Conservation (phyloP, 1,140 invertebrate species). For the Arion vulgaris region DNA sequence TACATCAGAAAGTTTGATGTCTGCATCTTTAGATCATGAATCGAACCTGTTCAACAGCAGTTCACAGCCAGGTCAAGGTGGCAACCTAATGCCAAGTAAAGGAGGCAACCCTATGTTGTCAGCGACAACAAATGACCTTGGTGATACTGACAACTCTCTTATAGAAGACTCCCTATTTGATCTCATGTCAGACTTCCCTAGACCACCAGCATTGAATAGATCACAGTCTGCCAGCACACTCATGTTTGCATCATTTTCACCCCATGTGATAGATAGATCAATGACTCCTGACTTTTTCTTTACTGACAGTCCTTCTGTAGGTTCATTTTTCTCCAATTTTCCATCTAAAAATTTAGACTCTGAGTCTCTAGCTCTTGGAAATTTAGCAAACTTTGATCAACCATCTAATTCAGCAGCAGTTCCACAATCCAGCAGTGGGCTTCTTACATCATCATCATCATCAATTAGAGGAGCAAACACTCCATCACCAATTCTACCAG, state of each 20-base stretch:
- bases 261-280: conserved; percentile 35
- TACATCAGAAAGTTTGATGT: not conserved
- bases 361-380: conserved; percentile 27
- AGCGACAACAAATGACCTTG: conserved; percentile 21
- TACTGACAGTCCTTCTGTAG: conserved; percentile 33
- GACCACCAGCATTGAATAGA: conserved; percentile 27
- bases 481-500: conserved; percentile 18
- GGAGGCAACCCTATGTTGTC: conserved; percentile 35
- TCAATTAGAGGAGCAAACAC: conserved; percentile 5
- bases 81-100: too few relatives aligned
- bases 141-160: conserved; percentile 27
- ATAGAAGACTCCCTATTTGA: conserved; percentile 34
- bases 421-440: not conserved
- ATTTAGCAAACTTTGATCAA: not conserved
- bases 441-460: not conserved
- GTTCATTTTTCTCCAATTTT: conserved; percentile 28
- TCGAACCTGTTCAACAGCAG: not conserved
- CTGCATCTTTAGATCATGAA: conserved; percentile 7
- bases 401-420: not conserved
- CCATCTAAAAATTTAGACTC: conserved; percentile 21
- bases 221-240: conserved; percentile 39
- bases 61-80: not conserved
- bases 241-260: conserved; percentile 39
- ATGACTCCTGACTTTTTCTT: conserved; percentile 38
- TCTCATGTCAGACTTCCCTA: conserved; percentile 38